A percentile compares a stretch with the other conserved stretches of the same genome.
These are phyloP conservation scores for Regulus satrapa DNA, from an alignment of 2,113 vertebrate genomes.

Conservation along the genomic window DNA sequence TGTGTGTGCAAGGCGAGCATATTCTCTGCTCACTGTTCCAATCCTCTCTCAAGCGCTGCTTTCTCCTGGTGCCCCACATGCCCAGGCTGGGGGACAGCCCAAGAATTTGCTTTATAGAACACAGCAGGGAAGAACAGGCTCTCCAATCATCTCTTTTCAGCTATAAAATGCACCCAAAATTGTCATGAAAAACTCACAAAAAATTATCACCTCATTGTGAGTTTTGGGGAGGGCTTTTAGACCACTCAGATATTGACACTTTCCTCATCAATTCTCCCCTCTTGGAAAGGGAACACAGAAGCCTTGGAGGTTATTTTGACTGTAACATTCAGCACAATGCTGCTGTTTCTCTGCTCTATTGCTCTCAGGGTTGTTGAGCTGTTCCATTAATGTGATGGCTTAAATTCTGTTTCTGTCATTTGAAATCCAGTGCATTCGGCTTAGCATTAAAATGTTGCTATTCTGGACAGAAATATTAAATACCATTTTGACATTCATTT, in stretches of 20 bases:
- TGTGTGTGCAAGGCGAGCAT: fast-evolving
- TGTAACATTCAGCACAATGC: background rate
- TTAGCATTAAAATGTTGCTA: background rate
- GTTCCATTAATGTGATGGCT: background rate
- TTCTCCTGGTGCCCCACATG: fast-evolving
- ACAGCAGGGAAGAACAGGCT: background rate
- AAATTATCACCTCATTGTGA: background rate
- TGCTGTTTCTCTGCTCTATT: background rate
- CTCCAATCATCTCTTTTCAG: background rate
- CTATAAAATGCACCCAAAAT: background rate
- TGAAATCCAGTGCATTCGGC: background rate
- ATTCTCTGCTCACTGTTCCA: fast-evolving
- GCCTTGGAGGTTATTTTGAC: background rate
- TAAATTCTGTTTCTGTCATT: background rate
- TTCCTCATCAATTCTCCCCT: background rate
- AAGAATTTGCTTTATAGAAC: background rate
- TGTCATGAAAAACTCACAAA: background rate
- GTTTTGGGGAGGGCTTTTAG: background rate
- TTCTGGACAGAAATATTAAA: background rate
- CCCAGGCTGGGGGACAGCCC: background rate
- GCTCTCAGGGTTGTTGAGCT: background rate
- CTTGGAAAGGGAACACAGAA: background rate
- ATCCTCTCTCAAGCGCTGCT: fast-evolving
- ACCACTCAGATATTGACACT: background rate
- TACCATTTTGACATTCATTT: background rate